Conservation (phyloP, 2,888 invertebrate genomes). For the Cataglyphis albicans region DNA sequence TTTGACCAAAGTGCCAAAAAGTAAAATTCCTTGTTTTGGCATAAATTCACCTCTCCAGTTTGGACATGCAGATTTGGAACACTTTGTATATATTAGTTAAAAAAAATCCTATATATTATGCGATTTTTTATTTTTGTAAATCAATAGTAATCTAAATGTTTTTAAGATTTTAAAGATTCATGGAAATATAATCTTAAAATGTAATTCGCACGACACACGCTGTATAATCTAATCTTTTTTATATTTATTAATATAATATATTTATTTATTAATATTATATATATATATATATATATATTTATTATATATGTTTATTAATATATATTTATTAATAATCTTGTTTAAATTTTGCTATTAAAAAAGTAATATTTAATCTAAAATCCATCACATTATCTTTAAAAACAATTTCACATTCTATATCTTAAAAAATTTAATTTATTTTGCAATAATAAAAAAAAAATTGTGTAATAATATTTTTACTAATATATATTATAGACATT, state of each 20-base stretch:
- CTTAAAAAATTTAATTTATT: not conserved
- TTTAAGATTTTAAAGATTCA: not conserved
- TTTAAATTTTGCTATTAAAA: not conserved
- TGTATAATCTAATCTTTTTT: too few species aligned
- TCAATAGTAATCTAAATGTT: not conserved
- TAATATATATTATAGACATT: not conserved
- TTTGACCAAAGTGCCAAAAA: too few species aligned
- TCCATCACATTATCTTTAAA: not conserved
- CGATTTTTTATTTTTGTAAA: not conserved
- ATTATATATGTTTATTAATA: too few species aligned
- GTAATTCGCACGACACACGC: too few species aligned
- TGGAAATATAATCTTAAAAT: not conserved
- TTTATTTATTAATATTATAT: too few species aligned
- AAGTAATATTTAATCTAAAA: not conserved
- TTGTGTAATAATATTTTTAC: not conserved
- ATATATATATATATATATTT: too few species aligned
- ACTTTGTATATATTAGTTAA: too few species aligned
- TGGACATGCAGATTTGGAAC: too few species aligned
- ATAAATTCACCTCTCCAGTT: too few species aligned
- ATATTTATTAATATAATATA: too few species aligned
- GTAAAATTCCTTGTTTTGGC: too few species aligned
- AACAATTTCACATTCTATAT: not conserved
- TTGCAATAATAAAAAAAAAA: not conserved
- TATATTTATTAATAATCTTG: not conserved
- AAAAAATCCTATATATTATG: too few species aligned